These are phyloP conservation scores for Diorhabda elongata DNA, from an alignment of 1,140 invertebrate genomes.

Conservation along the genomic window DNA sequence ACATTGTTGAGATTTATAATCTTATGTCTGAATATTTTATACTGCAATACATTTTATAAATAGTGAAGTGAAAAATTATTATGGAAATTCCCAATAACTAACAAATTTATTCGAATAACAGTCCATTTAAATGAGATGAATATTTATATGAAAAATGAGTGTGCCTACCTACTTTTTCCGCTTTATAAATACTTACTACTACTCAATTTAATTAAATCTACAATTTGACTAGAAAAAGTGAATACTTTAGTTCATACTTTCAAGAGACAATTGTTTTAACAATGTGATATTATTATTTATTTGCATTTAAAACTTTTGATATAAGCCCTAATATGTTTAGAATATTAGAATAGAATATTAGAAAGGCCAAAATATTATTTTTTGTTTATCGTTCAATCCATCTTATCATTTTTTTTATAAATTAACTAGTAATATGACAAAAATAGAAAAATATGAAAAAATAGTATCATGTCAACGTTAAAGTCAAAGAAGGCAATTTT, in stretches of 20 bases:
- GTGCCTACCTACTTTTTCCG: neutral
- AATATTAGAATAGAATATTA: neutral
- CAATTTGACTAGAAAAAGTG: conserved; percentile 17
- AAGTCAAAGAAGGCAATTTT: too few species aligned
- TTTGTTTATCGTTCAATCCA: neutral
- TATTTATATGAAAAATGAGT: conserved; percentile 6
- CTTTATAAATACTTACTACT: conserved; percentile 5
- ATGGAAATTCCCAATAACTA: neutral
- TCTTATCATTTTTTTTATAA: neutral
- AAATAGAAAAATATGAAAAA: too few species aligned
- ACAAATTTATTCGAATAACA: conserved; percentile 6
- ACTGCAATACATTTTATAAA: neutral
- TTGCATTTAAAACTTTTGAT: neutral
- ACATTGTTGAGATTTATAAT: too few species aligned
- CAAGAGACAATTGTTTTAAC: neutral
- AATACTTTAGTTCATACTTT: neutral
- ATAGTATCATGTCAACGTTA: too few species aligned
- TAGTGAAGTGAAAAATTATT: neutral
- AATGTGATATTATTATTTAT: neutral
- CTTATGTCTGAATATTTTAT: too few species aligned
- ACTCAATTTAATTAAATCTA: conserved; percentile 4
- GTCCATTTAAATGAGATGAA: conserved; percentile 4
- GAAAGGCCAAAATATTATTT: neutral
- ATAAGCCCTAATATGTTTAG: neutral
- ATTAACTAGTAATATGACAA: neutral